Conservation (phyloP, 1,140 invertebrate genomes). For the Brachionus sp. region DNA sequence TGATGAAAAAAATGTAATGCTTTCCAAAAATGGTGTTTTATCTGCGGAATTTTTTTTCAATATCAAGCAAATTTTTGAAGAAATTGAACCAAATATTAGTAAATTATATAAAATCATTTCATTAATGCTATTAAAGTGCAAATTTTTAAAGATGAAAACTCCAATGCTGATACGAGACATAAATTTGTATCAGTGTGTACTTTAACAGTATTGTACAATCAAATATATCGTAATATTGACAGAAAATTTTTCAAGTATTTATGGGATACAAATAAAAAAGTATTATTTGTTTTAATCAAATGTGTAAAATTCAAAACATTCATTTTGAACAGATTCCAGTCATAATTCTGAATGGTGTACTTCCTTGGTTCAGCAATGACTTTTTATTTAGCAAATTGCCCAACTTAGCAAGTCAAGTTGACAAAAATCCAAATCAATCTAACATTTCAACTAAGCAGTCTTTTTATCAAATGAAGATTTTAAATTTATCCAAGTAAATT, state of each 20-base stretch:
- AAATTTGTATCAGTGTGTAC: conserved; percentile 71
- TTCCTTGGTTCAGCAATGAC: conserved; percentile 73
- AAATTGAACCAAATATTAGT: conserved; percentile 63
- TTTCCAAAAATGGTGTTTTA: conserved; percentile 65
- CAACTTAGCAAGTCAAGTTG: conserved; percentile 63
- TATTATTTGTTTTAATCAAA: conserved; percentile 50
- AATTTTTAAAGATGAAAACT: conserved; percentile 55
- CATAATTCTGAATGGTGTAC: conserved; percentile 70
- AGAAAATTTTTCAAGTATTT: conserved; percentile 72
- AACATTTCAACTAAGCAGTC: conserved; percentile 62
- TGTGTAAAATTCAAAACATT: conserved; percentile 34
- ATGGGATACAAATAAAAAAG: conserved; percentile 72
- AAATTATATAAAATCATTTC: conserved; percentile 56
- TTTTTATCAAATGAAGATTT: conserved; percentile 64
- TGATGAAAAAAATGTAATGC: conserved; percentile 64
- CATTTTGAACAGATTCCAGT: conserved; percentile 64
- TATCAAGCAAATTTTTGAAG: conserved; percentile 64
- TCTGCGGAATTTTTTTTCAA: conserved; percentile 65
- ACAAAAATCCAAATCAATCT: conserved; percentile 61
- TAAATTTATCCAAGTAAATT: conserved; percentile 62
- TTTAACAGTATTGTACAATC: conserved; percentile 69
- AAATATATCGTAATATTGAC: conserved; percentile 73
- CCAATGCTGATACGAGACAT: conserved; percentile 61
- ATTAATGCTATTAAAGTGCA: conserved; percentile 51
- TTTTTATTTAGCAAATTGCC: conserved; percentile 69